Percentiles rank a stretch among this genome's conserved stretches.
Evolutionary conservation across 1,140 invertebrate genomes (phyloP).

Genomic region (Scaptomyza hsui): DNA sequence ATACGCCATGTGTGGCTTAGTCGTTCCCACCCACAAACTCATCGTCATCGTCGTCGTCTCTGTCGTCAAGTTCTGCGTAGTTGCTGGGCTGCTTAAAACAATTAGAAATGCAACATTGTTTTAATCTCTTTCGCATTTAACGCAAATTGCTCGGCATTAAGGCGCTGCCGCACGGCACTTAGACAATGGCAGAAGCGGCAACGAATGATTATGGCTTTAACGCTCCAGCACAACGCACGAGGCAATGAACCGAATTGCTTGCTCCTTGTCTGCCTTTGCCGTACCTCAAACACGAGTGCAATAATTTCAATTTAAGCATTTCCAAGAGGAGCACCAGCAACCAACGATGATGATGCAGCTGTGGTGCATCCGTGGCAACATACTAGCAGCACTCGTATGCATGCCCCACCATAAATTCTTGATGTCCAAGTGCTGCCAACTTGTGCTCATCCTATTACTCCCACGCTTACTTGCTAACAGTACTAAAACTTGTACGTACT

Average conservation of each 20-base stretch:
- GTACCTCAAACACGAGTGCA: constrained; percentile 49
- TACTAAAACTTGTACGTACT: not conserved
- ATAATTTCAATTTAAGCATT: constrained; percentile 79
- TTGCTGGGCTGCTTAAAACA: constrained; percentile 74
- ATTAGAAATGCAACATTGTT: constrained; percentile 83
- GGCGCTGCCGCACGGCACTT: constrained; percentile 61
- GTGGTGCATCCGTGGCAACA: not conserved
- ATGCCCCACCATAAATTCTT: constrained; percentile 26
- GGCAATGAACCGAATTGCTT: not conserved
- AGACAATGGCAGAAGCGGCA: constrained; percentile 35
- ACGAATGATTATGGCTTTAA: constrained; percentile 36
- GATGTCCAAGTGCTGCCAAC: constrained; percentile 33
- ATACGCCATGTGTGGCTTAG: constrained; percentile 21
- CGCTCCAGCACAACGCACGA: constrained; percentile 13
- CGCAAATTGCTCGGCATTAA: constrained; percentile 79
- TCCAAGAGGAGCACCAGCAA: constrained; percentile 39
- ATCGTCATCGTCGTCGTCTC: constrained; percentile 17
- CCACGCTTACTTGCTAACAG: not conserved
- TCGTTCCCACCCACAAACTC: constrained; percentile 1
- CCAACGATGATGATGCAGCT: constrained; percentile 23
- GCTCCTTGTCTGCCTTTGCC: not conserved
- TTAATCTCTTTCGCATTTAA: constrained; percentile 82
- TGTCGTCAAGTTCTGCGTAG: constrained; percentile 20
- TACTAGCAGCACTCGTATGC: not conserved
- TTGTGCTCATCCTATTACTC: not conserved